Percentiles rank a stretch among this genome's conserved stretches.
Evolutionary conservation across 2,888 invertebrate genomes (phyloP).

Genomic region (Callinectes sapidus): DNA sequence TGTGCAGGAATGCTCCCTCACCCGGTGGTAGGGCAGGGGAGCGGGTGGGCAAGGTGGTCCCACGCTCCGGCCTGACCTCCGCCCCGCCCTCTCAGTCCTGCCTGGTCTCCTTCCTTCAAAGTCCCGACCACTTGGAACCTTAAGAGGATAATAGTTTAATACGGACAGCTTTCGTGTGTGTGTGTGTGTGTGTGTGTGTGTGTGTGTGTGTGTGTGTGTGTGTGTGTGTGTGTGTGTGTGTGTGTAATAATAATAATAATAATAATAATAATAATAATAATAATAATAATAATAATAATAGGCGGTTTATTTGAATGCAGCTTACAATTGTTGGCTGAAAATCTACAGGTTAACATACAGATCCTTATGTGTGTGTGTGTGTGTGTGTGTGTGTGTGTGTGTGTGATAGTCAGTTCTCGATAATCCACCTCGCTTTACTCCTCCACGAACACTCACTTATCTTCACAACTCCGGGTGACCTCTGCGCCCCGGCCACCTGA

Average conservation of each 20-base stretch:
- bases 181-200: constrained; percentile 11
- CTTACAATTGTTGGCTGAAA: no score
- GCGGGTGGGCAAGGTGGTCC: not conserved
- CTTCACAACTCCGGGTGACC: constrained; percentile 4
- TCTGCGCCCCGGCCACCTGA: not conserved
- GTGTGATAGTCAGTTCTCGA: not conserved
- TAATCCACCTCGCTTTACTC: constrained; percentile 16
- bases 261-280: no score
- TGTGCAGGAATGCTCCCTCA: not conserved
- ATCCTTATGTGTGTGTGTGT: constrained; percentile 25
- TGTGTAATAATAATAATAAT: no score
- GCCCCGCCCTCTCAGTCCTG: constrained; percentile 9
- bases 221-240: constrained; percentile 31
- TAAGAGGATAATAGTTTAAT: constrained; percentile 19
- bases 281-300: no score
- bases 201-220: constrained; percentile 28
- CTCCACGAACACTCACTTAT: not conserved
- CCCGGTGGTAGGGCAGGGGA: not conserved
- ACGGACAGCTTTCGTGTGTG: constrained; percentile 23
- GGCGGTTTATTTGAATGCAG: no score
- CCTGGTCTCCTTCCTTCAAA: not conserved
- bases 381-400: constrained; percentile 33
- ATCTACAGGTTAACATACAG: no score
- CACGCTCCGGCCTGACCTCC: constrained; percentile 30
- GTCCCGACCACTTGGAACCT: constrained; percentile 16